Evolutionary conservation across 2,113 vertebrate genomes (phyloP), one percentile per base, ranked within the genome.

Genomic region (Mandrillus leucophaeus): DNA sequence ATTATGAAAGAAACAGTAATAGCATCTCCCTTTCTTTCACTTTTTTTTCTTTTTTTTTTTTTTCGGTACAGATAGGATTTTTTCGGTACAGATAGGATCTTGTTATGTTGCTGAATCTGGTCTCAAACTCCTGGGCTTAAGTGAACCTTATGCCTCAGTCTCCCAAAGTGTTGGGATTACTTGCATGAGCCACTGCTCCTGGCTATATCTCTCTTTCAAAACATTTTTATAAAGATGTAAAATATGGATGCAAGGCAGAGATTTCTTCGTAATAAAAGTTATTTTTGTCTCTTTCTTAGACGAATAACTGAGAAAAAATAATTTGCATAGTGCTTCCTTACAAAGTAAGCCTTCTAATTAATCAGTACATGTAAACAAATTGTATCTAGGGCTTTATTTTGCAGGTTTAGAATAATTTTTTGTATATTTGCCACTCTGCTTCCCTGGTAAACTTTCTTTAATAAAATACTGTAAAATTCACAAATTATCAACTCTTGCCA

Each of bases 381-480:
- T 97, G 98, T 97, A 96, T 59, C 95, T 93, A 98, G 95, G 89
- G 97, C 96, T 98, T 95, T 57, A 90, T 96, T 93, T 97, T 98
- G 97, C 95, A 97, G 98, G 95, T 98, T 98, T 97, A 98, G 90
- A 97, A 98, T 98, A 98, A 98, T 97, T 73, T 88, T 97, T 98
- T 98, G 92, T 97, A 95, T 98, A 96, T 96, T 98, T 98, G 98
- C 97, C 92, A 97, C 88, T 98, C 81, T 88, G 92, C 88, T 98
- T 98, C 96, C 93, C 95, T 93, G 57, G 75, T 98, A 98, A 98
- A 98, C 98, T 98, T 97, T 97, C 93, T 97, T 93, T 98, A 98
- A 98, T 98, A 97, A 98, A 99, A 98, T 96, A 94, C 96, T 98
- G 96, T 98, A 98, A 98, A 99, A 98, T 95, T 98, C 97, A 98